A percentile compares a stretch with the other conserved stretches of the same genome.
These are phyloP conservation scores for Microcebus griseorufus DNA, from an alignment of 2,113 vertebrate species.

Conservation along the genomic window DNA sequence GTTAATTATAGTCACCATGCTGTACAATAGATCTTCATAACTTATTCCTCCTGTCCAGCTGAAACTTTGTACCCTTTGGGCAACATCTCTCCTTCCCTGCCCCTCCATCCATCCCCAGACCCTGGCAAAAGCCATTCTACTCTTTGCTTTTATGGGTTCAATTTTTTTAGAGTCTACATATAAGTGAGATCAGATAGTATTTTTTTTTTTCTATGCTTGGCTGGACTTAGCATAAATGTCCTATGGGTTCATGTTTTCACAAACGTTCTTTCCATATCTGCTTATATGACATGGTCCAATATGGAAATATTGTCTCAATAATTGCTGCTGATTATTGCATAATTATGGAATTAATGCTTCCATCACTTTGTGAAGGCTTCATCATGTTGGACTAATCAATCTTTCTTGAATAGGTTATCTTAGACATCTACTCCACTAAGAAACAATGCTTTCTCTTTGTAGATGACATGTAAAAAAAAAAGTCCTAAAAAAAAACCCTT, in stretches of 20 bases:
- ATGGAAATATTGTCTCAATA: not conserved
- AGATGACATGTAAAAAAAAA: not conserved
- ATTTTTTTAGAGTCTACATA: not conserved
- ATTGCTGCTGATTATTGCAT: not conserved
- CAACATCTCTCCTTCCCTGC: not conserved
- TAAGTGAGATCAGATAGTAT: not conserved
- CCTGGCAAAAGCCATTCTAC: not conserved
- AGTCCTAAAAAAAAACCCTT: not conserved
- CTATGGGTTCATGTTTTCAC: not conserved
- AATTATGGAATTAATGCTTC: not conserved
- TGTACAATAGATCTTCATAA: not conserved
- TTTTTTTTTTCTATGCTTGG: not conserved
- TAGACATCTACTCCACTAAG: not conserved
- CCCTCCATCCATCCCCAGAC: not conserved
- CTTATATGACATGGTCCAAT: rapidly evolving
- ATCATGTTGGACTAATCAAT: not conserved
- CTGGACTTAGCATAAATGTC: not conserved
- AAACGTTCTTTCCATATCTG: not conserved
- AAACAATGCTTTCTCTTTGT: not conserved
- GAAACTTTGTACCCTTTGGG: not conserved
- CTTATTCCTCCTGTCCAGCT: not conserved
- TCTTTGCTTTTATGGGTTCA: not conserved
- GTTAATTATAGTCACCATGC: not conserved
- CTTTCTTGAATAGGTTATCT: not conserved
- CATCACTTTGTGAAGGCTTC: not conserved